A percentile compares a stretch with the other conserved stretches of the same genome.
These are phyloP conservation scores for Drosophila sordidula DNA, from an alignment of 2,888 invertebrate species.

Conservation along the genomic window DNA sequence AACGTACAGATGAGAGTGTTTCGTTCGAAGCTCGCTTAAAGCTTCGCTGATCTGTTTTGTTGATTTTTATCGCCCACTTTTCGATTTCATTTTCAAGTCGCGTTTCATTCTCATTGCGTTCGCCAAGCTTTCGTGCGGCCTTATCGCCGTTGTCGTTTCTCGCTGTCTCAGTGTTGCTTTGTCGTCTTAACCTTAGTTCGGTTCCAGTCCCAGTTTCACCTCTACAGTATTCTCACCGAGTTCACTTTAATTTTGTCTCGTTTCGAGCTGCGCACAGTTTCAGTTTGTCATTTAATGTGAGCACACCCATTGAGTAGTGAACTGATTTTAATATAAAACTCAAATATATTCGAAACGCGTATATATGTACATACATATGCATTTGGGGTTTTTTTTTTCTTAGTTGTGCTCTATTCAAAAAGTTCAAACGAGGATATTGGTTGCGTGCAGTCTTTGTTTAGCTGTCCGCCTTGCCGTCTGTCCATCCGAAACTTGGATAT, in stretches of 20 bases:
- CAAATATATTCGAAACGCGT: slow-evolving; percentile 4
- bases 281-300: slow-evolving; percentile 70
- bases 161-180: neutral
- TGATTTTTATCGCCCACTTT: slow-evolving; percentile 32
- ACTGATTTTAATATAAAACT: slow-evolving; percentile 20
- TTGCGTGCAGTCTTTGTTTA: too few species aligned
- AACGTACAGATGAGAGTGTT: slow-evolving; percentile 7
- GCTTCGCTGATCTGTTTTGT: slow-evolving; percentile 19
- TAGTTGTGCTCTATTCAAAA: slow-evolving; percentile 3
- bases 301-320: slow-evolving; percentile 65
- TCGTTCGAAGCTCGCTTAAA: slow-evolving; percentile 12
- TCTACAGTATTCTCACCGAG: slow-evolving; percentile 61
- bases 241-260: slow-evolving; percentile 66
- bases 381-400: neutral
- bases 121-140: slow-evolving; percentile 22
- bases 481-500: too few species aligned
- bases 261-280: slow-evolving; percentile 65
- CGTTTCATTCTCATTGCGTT: slow-evolving; percentile 57
- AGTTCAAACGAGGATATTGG: neutral
- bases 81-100: slow-evolving; percentile 52
- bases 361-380: neutral
- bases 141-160: slow-evolving; percentile 8
- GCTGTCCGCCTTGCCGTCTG: too few species aligned
- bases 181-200: slow-evolving; percentile 31
- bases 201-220: slow-evolving; percentile 19